Evolutionary conservation across 2,888 invertebrate species (phyloP).

Genomic region (Odontocolon sp.): DNA sequence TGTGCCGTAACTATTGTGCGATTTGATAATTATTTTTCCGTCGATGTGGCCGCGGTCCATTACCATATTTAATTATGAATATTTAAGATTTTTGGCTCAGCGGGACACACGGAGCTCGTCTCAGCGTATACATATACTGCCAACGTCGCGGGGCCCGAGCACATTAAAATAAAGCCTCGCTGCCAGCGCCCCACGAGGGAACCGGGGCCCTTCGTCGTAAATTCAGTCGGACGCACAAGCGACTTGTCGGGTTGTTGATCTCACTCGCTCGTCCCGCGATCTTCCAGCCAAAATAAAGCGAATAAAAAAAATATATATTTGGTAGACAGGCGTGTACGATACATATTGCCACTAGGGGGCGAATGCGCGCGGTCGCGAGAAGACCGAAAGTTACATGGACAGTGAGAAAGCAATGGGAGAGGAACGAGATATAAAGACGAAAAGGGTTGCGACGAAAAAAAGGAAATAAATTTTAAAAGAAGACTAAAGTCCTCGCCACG

Average conservation of each 20-base stretch:
- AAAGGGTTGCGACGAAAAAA: constrained; percentile 24
- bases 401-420: constrained; percentile 16
- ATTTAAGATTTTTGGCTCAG: constrained; percentile 79
- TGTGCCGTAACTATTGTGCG: constrained; percentile 73
- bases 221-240: constrained; percentile 74
- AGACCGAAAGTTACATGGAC: constrained; percentile 18
- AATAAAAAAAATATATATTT: constrained; percentile 70
- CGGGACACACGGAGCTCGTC: constrained; percentile 70
- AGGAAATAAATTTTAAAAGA: constrained; percentile 5
- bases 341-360: constrained; percentile 72
- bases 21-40: constrained; percentile 78
- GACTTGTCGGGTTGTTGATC: constrained; percentile 73
- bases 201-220: constrained; percentile 72
- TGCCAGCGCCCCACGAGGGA: constrained; percentile 67
- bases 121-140: constrained; percentile 47
- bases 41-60: constrained; percentile 76
- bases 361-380: constrained; percentile 41
- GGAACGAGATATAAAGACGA: constrained; percentile 31
- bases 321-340: constrained; percentile 73
- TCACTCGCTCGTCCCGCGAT: constrained; percentile 63
- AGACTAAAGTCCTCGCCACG: constrained; percentile 10
- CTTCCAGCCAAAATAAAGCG: constrained; percentile 67
- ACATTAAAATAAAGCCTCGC: constrained; percentile 78
- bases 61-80: constrained; percentile 80
- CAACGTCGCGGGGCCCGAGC: constrained; percentile 59